phyloP scores from a whole-genome alignment of 2,888 invertebrate species.

The Magallana nippona region DNA sequence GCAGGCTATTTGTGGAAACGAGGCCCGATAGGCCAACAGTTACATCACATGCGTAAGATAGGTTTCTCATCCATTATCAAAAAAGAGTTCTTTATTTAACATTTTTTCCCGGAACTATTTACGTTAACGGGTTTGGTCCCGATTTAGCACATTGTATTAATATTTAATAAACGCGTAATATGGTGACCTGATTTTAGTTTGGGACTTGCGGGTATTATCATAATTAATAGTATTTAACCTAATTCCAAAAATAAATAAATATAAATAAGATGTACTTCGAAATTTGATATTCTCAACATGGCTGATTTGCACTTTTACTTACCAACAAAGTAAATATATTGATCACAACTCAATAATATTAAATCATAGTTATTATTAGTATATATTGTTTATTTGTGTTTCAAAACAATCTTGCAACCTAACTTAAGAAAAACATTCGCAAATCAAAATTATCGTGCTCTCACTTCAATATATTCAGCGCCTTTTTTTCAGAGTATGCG shows the following conservation, averaged over 20 bases:
- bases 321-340: not conserved
- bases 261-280: too few relatives aligned
- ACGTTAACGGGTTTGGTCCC: not conserved
- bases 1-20: not conserved
- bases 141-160: not conserved
- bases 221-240: too few relatives aligned
- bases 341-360: too few relatives aligned
- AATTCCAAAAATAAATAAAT: too few relatives aligned
- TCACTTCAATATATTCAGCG: too few relatives aligned
- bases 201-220: not conserved
- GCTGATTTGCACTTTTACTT: not conserved
- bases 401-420: too few relatives aligned
- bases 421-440: too few relatives aligned
- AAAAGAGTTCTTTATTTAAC: slow-evolving; percentile 15
- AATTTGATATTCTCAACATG: not conserved
- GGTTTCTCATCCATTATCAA: not conserved
- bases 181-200: not conserved
- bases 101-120: not conserved
- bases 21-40: not conserved
- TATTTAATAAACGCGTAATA: not conserved
- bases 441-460: too few relatives aligned
- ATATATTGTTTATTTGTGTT: too few relatives aligned
- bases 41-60: not conserved
- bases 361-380: too few relatives aligned
- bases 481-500: too few relatives aligned